These are phyloP conservation scores for Delia radicum DNA, from an alignment of 1,140 invertebrate species.

Conservation along the genomic window DNA sequence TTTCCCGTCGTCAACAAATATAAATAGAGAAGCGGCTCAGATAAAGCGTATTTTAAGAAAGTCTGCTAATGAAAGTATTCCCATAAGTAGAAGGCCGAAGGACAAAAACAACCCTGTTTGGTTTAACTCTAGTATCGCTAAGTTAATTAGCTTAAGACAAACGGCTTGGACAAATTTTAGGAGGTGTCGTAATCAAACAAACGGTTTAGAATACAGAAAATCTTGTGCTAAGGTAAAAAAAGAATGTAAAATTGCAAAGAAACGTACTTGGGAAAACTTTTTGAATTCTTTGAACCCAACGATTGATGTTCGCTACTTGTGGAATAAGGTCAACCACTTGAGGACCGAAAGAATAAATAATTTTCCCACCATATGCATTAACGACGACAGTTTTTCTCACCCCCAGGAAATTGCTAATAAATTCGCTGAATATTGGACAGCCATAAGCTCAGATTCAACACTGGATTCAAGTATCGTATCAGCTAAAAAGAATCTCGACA, in stretches of 20 bases:
- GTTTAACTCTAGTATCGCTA: background rate
- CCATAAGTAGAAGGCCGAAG: background rate
- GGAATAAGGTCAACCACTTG: background rate
- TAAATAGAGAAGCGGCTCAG: background rate
- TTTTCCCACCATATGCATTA: background rate
- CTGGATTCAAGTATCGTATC: background rate
- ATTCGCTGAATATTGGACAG: background rate
- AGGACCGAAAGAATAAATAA: background rate
- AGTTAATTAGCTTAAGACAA: background rate
- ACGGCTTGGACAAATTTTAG: background rate
- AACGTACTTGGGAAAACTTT: background rate
- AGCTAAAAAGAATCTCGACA: background rate
- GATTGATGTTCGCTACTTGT: background rate
- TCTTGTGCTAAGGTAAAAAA: background rate
- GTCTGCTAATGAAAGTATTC: slow-evolving; percentile 3
- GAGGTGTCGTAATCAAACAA: background rate
- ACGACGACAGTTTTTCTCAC: background rate
- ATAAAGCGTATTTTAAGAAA: background rate
- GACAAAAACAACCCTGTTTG: background rate
- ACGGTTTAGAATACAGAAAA: background rate
- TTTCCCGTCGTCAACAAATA: background rate
- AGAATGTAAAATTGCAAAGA: background rate
- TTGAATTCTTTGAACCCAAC: background rate
- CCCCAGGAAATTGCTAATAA: background rate
- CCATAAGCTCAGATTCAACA: background rate